A percentile compares a stretch with the other conserved stretches of the same genome.
Conservation (phyloP, 2,888 invertebrate genomes). For the Hypselothyrea guttata region DNA sequence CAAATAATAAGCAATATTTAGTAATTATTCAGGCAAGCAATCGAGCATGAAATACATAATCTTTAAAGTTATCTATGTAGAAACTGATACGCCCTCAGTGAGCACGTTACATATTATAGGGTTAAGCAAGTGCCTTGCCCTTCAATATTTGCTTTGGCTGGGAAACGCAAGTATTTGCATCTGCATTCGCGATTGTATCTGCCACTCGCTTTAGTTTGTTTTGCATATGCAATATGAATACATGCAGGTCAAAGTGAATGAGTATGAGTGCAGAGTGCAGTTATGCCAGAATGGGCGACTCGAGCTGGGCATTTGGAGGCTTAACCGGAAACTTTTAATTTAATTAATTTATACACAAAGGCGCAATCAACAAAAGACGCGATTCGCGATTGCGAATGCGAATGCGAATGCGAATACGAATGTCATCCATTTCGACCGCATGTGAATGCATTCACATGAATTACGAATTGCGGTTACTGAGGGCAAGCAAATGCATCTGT, state of each 20-base stretch:
- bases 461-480: constrained; percentile 49
- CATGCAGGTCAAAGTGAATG: too few species aligned
- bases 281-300: constrained; percentile 29
- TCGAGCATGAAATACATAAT: too few species aligned
- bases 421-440: constrained; percentile 24
- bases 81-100: too few species aligned
- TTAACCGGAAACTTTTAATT: constrained; percentile 82
- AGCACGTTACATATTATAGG: too few species aligned
- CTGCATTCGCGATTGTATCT: constrained; percentile 16
- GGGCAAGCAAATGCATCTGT: constrained; percentile 51
- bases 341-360: constrained; percentile 82
- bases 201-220: constrained; percentile 5
- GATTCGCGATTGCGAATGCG: constrained; percentile 29
- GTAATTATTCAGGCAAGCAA: too few species aligned
- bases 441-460: constrained; percentile 21
- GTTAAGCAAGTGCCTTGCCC: constrained; percentile 1
- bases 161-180: constrained; percentile 5
- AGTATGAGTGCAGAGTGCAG: constrained; percentile 25
- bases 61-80: too few species aligned
- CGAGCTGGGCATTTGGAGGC: constrained; percentile 63
- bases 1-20: too few species aligned
- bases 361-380: constrained; percentile 72
- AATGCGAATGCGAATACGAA: constrained; percentile 4
- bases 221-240: neutral
- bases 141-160: neutral